A percentile compares a stretch with the other conserved stretches of the same genome.
Evolutionary conservation across 1,140 invertebrate genomes (phyloP).

Genomic region (Lysiphlebus fabarum): DNA sequence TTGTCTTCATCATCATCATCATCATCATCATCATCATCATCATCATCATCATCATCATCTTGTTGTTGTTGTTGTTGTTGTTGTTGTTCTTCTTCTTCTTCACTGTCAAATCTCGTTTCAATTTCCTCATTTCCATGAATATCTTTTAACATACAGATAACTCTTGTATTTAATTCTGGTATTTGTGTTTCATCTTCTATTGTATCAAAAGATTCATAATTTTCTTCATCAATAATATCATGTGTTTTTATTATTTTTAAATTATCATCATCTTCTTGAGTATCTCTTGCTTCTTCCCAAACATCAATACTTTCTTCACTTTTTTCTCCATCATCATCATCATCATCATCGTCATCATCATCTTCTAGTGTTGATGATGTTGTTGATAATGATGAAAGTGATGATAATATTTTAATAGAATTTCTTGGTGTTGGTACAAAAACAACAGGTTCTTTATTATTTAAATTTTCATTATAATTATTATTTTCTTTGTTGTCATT

Average conservation of each 20-base stretch:
- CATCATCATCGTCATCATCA: not conserved
- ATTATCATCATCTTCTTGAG: constrained; percentile 15
- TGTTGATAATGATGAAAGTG: no score
- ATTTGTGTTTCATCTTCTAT: constrained; percentile 20
- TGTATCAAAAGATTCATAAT: constrained; percentile 20
- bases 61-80: constrained; percentile 13
- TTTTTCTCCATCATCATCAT: constrained; percentile 24
- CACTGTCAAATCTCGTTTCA: not conserved
- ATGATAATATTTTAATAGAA: no score
- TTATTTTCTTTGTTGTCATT: no score
- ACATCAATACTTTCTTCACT: constrained; percentile 19
- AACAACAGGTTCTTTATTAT: not conserved
- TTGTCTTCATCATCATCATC: constrained; percentile 34
- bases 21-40: constrained; percentile 11
- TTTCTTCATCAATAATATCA: constrained; percentile 27
- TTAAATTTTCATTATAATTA: not conserved
- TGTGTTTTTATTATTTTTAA: constrained; percentile 21
- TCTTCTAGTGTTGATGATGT: no score
- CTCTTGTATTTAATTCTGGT: constrained; percentile 4
- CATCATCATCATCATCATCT: no score
- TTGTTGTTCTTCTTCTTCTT: not conserved
- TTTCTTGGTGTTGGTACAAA: no score
- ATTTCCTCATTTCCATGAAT: not conserved
- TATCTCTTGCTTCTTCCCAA: constrained; percentile 24
- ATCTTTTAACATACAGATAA: constrained; percentile 8